Percentiles rank a stretch among this genome's conserved stretches.
phyloP scores from a whole-genome alignment of 2,113 vertebrate genomes.

The Ascaphus truei region DNA sequence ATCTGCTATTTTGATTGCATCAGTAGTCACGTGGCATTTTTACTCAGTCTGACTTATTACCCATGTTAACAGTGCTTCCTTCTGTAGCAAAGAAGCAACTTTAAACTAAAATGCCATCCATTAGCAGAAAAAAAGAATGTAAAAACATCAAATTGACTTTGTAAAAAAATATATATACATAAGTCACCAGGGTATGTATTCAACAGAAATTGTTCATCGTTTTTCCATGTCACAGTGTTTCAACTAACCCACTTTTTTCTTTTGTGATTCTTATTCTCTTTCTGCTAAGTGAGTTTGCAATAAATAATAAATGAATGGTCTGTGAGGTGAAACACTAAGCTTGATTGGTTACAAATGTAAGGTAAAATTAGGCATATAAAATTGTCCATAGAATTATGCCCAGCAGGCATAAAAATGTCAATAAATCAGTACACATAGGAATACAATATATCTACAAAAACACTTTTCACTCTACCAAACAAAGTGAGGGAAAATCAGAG shows the following conservation, averaged over 20 bases:
- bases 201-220: background rate
- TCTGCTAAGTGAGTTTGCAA: too few species aligned
- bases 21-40: background rate
- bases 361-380: too few species aligned
- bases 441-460: background rate
- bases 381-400: too few species aligned
- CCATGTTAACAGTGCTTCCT: background rate
- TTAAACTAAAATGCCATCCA: background rate
- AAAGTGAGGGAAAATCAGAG: too few species aligned
- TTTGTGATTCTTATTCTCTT: too few species aligned
- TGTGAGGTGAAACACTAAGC: too few species aligned
- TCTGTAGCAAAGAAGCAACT: background rate
- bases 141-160: background rate
- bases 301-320: too few species aligned
- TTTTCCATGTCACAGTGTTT: too few species aligned
- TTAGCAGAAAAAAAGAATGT: background rate
- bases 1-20: slow-evolving; percentile 16
- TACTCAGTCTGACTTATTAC: background rate
- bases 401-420: too few species aligned
- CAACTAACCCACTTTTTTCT: too few species aligned
- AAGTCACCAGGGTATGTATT: background rate
- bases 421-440: too few species aligned
- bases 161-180: background rate
- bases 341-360: too few species aligned
- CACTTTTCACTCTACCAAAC: background rate